Percentiles rank a stretch among this genome's conserved stretches.
Evolutionary conservation across 2,797 vertebrate genomes (phyloP).

Genomic region (Gambelia wislizenii): DNA sequence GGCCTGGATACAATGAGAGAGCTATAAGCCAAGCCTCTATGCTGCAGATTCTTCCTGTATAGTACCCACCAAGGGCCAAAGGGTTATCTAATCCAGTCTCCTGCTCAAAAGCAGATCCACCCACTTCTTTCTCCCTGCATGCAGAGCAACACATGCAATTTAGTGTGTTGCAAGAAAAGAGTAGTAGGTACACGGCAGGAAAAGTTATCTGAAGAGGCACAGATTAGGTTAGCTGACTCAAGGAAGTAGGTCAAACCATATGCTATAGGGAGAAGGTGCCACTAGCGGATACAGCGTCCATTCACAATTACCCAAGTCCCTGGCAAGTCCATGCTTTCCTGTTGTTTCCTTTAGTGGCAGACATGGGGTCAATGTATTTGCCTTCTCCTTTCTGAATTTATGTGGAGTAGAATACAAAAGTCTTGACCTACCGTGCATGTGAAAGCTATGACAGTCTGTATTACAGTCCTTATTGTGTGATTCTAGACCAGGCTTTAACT

Average conservation of each 20-base stretch:
- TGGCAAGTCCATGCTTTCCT: neutral
- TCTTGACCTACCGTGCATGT: neutral
- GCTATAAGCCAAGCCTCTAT: neutral
- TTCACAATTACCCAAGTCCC: neutral
- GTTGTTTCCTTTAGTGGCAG: neutral
- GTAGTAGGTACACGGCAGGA: neutral
- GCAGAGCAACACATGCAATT: neutral
- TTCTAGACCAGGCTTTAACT: too few relatives aligned
- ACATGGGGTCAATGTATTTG: neutral
- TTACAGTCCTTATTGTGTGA: neutral
- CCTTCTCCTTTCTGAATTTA: neutral
- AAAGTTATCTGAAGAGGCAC: neutral
- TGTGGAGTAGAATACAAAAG: neutral
- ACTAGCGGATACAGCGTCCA: neutral
- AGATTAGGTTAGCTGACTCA: neutral
- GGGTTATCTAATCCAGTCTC: neutral
- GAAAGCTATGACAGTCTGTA: neutral
- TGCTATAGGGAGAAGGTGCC: neutral
- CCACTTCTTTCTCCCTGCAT: neutral
- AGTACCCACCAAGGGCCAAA: neutral
- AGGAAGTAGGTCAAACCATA: neutral
- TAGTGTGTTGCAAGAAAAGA: neutral
- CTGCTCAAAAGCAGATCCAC: neutral
- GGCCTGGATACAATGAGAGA: neutral
- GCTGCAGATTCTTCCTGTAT: neutral